phyloP scores from a whole-genome alignment of 1,140 invertebrate species.

The Mactra quadrangularis region DNA sequence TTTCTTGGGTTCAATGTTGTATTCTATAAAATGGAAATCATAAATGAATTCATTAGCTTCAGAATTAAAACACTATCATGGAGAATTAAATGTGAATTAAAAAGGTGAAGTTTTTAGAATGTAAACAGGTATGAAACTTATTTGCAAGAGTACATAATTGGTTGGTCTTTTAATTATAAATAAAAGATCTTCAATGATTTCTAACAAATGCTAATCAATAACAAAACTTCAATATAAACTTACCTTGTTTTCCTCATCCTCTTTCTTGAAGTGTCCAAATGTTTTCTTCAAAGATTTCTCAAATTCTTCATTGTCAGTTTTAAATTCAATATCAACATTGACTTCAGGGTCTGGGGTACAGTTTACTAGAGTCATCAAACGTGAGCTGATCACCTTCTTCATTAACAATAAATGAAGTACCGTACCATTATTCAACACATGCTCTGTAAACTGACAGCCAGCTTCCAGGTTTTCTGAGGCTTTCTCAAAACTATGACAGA shows the following conservation, averaged over 20 bases:
- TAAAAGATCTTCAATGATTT: too few relatives aligned
- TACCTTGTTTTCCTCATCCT: conserved; percentile 64
- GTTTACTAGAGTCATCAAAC: conserved; percentile 90
- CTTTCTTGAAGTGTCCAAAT: conserved; percentile 79
- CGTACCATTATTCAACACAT: conserved; percentile 92
- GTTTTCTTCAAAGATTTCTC: conserved; percentile 86
- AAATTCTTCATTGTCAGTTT: conserved; percentile 91
- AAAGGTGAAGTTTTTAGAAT: too few relatives aligned
- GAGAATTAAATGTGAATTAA: too few relatives aligned
- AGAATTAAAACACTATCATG: too few relatives aligned
- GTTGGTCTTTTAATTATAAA: too few relatives aligned
- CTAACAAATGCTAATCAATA: too few relatives aligned
- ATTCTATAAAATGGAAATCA: too few relatives aligned
- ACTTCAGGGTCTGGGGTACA: conserved; percentile 91
- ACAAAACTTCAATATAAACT: too few relatives aligned
- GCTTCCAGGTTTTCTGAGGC: conserved; percentile 92
- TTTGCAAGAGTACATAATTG: too few relatives aligned
- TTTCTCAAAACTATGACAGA: conserved; percentile 91
- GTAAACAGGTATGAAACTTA: too few relatives aligned
- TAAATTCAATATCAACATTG: conserved; percentile 91
- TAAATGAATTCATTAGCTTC: too few relatives aligned
- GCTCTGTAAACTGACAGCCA: conserved; percentile 91
- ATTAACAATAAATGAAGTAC: conserved; percentile 92
- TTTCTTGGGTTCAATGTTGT: too few relatives aligned
- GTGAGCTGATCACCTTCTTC: conserved; percentile 90